phyloP scores from a whole-genome alignment of 1,140 invertebrate genomes.

The Spodoptera frugiperda region DNA sequence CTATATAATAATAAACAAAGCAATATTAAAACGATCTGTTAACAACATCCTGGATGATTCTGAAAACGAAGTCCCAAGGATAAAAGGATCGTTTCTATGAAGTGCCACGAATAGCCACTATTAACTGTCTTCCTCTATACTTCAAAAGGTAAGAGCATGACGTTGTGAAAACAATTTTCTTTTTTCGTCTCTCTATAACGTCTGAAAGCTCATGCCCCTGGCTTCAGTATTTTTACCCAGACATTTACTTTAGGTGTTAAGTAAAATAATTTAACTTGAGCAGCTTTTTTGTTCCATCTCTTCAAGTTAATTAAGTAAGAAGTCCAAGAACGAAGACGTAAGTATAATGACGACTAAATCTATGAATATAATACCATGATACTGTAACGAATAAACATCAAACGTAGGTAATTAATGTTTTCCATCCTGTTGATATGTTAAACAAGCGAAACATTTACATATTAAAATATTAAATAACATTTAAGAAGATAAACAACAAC shows the following conservation, averaged over 20 bases:
- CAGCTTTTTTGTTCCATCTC: background rate
- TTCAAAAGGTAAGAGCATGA: conserved; percentile 39
- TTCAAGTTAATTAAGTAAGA: background rate
- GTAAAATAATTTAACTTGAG: conserved; percentile 11
- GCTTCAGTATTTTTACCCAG: conserved; percentile 1
- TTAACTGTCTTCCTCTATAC: conserved; percentile 28
- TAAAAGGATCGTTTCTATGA: conserved; percentile 32
- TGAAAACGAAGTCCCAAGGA: conserved; percentile 17
- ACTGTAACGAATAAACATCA: background rate
- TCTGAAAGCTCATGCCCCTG: conserved; percentile 4
- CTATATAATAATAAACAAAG: background rate
- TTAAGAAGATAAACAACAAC: conserved; percentile 21
- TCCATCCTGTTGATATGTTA: background rate
- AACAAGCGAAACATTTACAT: background rate
- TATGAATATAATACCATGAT: background rate
- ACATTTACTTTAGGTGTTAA: conserved; percentile 8
- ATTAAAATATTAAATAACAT: conserved; percentile 13
- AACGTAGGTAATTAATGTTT: conserved; percentile 2
- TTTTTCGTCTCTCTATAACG: conserved; percentile 31
- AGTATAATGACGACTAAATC: background rate
- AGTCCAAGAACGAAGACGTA: background rate
- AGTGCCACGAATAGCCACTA: conserved; percentile 12
- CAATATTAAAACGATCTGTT: conserved; percentile 3
- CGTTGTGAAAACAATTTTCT: conserved; percentile 34
- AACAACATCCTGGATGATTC: background rate